Conservation (phyloP, 2,113 vertebrate species). For the Amia ocellicauda region DNA sequence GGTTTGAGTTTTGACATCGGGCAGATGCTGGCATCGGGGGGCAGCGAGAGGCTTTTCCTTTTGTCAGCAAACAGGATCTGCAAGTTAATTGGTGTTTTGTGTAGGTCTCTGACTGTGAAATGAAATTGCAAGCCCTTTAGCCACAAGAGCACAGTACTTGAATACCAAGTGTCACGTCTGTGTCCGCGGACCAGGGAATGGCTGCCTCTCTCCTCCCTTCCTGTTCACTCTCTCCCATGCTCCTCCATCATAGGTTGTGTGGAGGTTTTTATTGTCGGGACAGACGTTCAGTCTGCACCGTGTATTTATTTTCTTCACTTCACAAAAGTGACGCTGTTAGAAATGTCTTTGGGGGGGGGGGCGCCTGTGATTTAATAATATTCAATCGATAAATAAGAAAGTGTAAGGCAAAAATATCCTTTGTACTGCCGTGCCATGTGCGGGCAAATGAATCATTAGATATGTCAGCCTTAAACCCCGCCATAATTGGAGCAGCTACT, state of each 20-base stretch:
- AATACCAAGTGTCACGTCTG: too few relatives aligned
- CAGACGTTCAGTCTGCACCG: constrained; percentile 59
- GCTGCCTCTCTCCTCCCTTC: constrained; percentile 49
- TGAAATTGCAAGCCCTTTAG: constrained; percentile 75
- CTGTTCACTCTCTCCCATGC: constrained; percentile 32
- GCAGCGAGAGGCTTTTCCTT: constrained; percentile 48
- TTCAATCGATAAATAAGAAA: neutral
- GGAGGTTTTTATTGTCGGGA: too few relatives aligned
- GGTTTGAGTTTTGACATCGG: constrained; percentile 57
- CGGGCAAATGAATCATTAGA: constrained; percentile 72
- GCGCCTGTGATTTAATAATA: constrained; percentile 49
- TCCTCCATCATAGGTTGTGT: constrained; percentile 57
- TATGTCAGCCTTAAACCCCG: constrained; percentile 76
- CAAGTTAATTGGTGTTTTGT: constrained; percentile 76
- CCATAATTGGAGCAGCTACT: constrained; percentile 77
- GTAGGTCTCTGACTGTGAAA: constrained; percentile 70
- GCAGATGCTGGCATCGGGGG: constrained; percentile 55
- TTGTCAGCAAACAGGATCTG: constrained; percentile 72
- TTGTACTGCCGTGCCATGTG: constrained; percentile 65
- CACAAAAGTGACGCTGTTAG: too few relatives aligned
- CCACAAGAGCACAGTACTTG: constrained; percentile 66
- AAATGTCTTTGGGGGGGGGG: too few relatives aligned
- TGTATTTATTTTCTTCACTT: too few relatives aligned
- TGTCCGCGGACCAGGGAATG: constrained; percentile 71
- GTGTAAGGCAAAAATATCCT: constrained; percentile 70